phyloP scores from a whole-genome alignment of 2,113 vertebrate genomes.

The Speoplatyrhinus poulsoni region DNA sequence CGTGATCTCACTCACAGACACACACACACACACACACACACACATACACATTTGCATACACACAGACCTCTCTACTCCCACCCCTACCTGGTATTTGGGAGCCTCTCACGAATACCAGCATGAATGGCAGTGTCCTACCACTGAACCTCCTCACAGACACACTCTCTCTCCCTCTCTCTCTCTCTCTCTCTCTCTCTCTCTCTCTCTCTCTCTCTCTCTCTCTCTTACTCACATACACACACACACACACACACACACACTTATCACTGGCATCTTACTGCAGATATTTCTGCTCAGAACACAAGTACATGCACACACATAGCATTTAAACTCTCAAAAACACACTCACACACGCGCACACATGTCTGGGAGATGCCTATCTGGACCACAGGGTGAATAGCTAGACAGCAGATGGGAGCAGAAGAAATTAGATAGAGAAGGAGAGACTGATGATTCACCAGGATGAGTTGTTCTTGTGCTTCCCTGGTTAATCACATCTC shows the following conservation, averaged over 20 bases:
- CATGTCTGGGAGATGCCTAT: conserved; percentile 56
- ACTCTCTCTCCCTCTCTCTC: conserved; percentile 22
- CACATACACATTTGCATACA: conserved; percentile 6
- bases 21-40: conserved; percentile 2
- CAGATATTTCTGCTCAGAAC: conserved; percentile 56
- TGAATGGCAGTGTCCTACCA: conserved; percentile 68
- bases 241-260: conserved; percentile 30
- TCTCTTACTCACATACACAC: conserved; percentile 23
- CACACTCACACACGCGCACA: conserved; percentile 10
- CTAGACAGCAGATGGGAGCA: conserved; percentile 42
- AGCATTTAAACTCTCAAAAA: no score
- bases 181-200: conserved; percentile 53
- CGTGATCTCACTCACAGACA: conserved; percentile 13
- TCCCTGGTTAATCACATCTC: background rate
- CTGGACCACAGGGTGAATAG: conserved; percentile 53
- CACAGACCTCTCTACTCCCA: background rate
- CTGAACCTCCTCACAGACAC: conserved; percentile 66
- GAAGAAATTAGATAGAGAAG: conserved; percentile 12
- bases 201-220: no score
- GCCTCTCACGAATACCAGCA: conserved; percentile 82
- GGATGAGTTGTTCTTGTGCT: no score
- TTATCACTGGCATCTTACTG: conserved; percentile 63
- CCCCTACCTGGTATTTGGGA: conserved; percentile 50
- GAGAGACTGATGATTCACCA: background rate
- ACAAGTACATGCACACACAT: background rate